A percentile compares a stretch with the other conserved stretches of the same genome.
Conservation (phyloP, 2,888 invertebrate genomes). For the Drosophila dives region DNA sequence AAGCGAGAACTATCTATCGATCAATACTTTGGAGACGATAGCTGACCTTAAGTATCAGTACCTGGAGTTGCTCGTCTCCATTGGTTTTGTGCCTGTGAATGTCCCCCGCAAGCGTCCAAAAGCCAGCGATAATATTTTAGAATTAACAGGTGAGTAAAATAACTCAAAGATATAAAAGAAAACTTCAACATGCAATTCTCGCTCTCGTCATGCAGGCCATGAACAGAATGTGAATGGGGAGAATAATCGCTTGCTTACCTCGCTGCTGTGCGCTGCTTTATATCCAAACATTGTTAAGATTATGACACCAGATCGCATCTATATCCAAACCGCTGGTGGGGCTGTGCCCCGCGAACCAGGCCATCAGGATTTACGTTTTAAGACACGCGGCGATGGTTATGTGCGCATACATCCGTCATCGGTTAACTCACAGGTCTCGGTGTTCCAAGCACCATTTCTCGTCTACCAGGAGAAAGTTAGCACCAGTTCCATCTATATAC, state of each 20-base stretch:
- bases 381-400: constrained; percentile 90
- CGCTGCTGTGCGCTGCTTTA: constrained; percentile 95
- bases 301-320: constrained; percentile 91
- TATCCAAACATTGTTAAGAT: constrained; percentile 96
- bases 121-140: constrained; percentile 87
- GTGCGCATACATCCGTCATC: constrained; percentile 92
- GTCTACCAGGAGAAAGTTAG: constrained; percentile 94
- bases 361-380: constrained; percentile 90
- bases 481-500: constrained; percentile 91
- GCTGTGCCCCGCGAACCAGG: constrained; percentile 90
- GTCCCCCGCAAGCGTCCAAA: constrained; percentile 86
- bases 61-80: constrained; percentile 90
- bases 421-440: constrained; percentile 88
- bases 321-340: constrained; percentile 89
- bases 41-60: constrained; percentile 94
- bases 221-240: constrained; percentile 91
- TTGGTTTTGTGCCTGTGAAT: constrained; percentile 91
- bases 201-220: constrained; percentile 53
- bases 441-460: constrained; percentile 90
- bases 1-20: constrained; percentile 92
- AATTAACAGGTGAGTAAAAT: constrained; percentile 86
- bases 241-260: constrained; percentile 90
- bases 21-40: constrained; percentile 92
- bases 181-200: not conserved
- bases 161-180: not conserved